These are phyloP conservation scores for Dicentrarchus labrax DNA, from an alignment of 2,113 vertebrate species.

Conservation along the genomic window DNA sequence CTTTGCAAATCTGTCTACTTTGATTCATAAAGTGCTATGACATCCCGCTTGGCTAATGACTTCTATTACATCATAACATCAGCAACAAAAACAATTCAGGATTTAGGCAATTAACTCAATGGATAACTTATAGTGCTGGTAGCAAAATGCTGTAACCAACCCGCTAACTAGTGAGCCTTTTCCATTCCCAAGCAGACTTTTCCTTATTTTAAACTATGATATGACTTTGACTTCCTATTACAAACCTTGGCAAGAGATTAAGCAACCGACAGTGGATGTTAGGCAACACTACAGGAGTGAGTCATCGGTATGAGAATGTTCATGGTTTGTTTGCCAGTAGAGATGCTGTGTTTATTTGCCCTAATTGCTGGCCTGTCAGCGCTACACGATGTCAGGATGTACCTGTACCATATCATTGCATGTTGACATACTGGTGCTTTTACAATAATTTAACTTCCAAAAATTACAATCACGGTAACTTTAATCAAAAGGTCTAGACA, in stretches of 20 bases:
- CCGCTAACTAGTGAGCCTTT: background rate
- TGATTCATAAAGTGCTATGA: background rate
- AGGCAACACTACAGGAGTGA: constrained; percentile 30
- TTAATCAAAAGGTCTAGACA: background rate
- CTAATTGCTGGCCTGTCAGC: constrained; percentile 13
- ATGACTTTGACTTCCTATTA: constrained; percentile 9
- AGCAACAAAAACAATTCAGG: background rate
- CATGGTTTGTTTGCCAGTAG: background rate
- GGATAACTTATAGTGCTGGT: no score
- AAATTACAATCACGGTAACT: fast-evolving
- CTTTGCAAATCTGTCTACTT: background rate
- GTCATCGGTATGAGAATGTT: constrained; percentile 32
- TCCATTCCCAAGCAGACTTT: background rate
- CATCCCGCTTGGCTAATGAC: background rate
- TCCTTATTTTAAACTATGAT: background rate
- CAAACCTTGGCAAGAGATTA: constrained; percentile 31
- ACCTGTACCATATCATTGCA: background rate
- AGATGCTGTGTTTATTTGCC: constrained; percentile 42
- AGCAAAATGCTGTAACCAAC: background rate
- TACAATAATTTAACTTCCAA: background rate
- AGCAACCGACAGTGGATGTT: constrained; percentile 29
- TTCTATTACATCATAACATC: no score
- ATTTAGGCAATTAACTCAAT: background rate
- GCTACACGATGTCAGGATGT: background rate
- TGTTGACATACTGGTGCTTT: background rate